Evolutionary conservation across 2,888 invertebrate species (phyloP), one percentile per base, ranked within the genome.

Genomic region (Drosophila kanekoi): DNA sequence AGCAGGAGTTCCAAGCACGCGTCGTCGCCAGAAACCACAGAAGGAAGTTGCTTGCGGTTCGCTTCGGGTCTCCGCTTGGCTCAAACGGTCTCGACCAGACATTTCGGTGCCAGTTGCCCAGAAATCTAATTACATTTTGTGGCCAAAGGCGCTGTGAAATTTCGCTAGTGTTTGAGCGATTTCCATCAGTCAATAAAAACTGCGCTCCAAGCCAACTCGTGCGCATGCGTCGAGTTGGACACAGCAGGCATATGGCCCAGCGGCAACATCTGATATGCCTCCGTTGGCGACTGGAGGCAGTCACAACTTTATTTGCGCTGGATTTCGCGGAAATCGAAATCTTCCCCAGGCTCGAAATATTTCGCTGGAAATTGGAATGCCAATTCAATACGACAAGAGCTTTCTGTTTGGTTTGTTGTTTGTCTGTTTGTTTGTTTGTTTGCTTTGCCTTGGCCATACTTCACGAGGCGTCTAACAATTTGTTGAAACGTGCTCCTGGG

Each of bases 121-220:
- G 59, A 67, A 79, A 84, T 84, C 87, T 89, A 89, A 89, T 89
- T 89, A 84, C 89, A 77, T 84, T 89, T 79, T 85, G 89, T 85
- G 84, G 89, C 67, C 72, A 73, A 53, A 61, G 77, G 38, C 23
- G 63, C 47, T 48, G 63, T 32, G 54, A 67, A 71, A 62, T 58
- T 70, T 74, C 72, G 76, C 82, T 77, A 52, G 78, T 64, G 59
- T 73, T 89, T 86, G 89, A 78, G 77, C 80, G 90, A 90, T 90
- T 89, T 89, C 87, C 88, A 90, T 90, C 90, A 90, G 90, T 88
- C 89, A 90, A 89, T 88, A 87, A 82, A 81, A 86, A 79, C 51
- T 44, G 28, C 43, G 48, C 53, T 40, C 20, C 61, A 71, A 41
- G 37, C 43, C 38, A 49, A 33, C 53, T 58, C 47, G 61, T 72